phyloP scores from a whole-genome alignment of 2,888 invertebrate species.

The Chymomyza amoena region DNA sequence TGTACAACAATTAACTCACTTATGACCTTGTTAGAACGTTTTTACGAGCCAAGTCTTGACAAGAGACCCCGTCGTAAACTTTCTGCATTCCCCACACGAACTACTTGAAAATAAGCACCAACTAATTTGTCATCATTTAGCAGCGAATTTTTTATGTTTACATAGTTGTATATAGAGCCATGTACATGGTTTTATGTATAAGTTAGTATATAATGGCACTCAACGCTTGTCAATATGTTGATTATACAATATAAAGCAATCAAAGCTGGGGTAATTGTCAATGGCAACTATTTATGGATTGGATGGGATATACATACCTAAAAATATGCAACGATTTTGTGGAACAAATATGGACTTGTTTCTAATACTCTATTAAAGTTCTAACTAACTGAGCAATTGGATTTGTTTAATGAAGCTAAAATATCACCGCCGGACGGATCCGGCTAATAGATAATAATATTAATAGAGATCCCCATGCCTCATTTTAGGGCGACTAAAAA shows the following conservation, averaged over 20 bases:
- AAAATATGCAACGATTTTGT: constrained; percentile 44
- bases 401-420: not conserved
- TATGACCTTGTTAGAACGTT: not conserved
- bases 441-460: no score
- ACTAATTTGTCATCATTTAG: not conserved
- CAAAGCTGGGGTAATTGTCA: constrained; percentile 34
- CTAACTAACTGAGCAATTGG: not conserved
- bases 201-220: not conserved
- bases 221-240: constrained; percentile 33
- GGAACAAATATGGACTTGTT: not conserved
- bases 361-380: not conserved
- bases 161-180: not conserved
- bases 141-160: not conserved
- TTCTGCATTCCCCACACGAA: not conserved
- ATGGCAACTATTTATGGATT: constrained; percentile 40
- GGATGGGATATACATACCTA: constrained; percentile 22
- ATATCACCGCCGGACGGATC: no score
- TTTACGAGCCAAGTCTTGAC: not conserved
- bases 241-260: constrained; percentile 46
- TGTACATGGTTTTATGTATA: not conserved
- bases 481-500: no score
- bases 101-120: not conserved
- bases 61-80: not conserved
- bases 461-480: no score
- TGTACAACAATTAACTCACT: not conserved